Evolutionary conservation across 2,888 invertebrate genomes (phyloP), one percentile per base, ranked within the genome.

Genomic region (Hedychridium roseum): DNA sequence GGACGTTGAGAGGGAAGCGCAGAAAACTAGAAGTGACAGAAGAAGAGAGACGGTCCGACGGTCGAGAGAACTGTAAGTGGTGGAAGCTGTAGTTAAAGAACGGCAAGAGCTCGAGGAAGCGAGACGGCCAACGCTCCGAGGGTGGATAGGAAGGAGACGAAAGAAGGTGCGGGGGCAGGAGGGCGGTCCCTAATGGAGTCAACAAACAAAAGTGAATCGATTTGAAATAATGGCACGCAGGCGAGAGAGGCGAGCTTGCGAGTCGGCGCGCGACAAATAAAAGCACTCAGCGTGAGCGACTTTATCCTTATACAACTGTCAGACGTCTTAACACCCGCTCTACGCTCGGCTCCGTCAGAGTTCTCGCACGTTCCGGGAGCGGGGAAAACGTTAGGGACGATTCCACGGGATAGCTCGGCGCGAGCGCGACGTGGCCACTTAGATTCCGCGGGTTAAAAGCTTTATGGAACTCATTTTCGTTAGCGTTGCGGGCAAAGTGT

Each of bases 241-340:
- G 52, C 62, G 64, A 60, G 59, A 50, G 50, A 44, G 44, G 37
- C 39, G 50, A 43, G 46, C 46, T 35, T 26, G 43, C 37, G 35
- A 27, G 48, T 55, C 49, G 51, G 57, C 63, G 60, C 56, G 68
- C 70, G 74, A 74, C 74, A 74, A 74, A 73, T 74, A 73, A 73
- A 74, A 74, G 74, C 73, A 73, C 74, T 74, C 73, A 74, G 73
- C 71, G 66, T 62, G 70, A 73, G 71, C 73, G 68, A 70, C 72
- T 73, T 74, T 74, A 73, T 74, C 71, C 71, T 73, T 72, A 72
- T 71, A 73, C 73, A 73, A 73, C 74, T 72, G 74, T 72, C 73
- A 71, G 70, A 59, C 69, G 69, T 70, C 74, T 73, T 71, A 70
- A 70, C 68, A 66, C 70, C 69, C 56, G 49, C 48, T 21, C 58